These are phyloP conservation scores for Ramphastos sulfuratus DNA, from an alignment of 2,113 vertebrate genomes.

Conservation along the genomic window DNA sequence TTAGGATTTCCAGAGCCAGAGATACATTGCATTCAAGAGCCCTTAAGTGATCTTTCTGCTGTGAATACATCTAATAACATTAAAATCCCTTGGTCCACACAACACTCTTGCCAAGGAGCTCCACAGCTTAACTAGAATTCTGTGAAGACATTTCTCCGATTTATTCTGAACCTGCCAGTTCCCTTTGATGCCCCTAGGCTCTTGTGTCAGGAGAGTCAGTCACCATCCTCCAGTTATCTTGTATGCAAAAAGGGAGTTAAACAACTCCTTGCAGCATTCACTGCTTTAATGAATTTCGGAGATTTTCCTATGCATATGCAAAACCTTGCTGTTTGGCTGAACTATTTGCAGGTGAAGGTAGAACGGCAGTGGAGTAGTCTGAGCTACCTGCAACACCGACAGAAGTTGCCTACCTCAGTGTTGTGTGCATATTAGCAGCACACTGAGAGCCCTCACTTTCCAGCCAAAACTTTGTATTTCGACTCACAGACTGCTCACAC, in stretches of 20 bases:
- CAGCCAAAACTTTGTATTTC: not conserved
- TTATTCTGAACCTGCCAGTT: not conserved
- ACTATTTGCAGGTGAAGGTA: not conserved
- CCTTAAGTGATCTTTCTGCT: not conserved
- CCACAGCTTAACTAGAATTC: not conserved
- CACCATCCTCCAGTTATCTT: not conserved
- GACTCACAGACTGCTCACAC: not conserved
- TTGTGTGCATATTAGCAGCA: not conserved
- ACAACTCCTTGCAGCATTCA: not conserved
- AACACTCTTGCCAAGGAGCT: not conserved
- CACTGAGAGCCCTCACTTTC: rapidly evolving
- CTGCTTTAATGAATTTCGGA: not conserved
- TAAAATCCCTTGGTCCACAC: not conserved
- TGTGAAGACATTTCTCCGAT: not conserved
- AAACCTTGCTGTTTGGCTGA: not conserved
- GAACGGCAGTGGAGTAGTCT: not conserved
- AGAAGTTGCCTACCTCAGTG: not conserved
- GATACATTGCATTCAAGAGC: not conserved
- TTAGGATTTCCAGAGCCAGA: constrained; percentile 6
- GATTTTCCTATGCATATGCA: not conserved
- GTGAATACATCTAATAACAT: not conserved
- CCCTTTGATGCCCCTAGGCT: not conserved
- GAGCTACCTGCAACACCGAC: not conserved
- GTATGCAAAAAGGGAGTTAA: not conserved
- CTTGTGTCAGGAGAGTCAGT: not conserved